Evolutionary conservation across 2,113 vertebrate genomes (phyloP).

Genomic region (Sorex fumeus): DNA sequence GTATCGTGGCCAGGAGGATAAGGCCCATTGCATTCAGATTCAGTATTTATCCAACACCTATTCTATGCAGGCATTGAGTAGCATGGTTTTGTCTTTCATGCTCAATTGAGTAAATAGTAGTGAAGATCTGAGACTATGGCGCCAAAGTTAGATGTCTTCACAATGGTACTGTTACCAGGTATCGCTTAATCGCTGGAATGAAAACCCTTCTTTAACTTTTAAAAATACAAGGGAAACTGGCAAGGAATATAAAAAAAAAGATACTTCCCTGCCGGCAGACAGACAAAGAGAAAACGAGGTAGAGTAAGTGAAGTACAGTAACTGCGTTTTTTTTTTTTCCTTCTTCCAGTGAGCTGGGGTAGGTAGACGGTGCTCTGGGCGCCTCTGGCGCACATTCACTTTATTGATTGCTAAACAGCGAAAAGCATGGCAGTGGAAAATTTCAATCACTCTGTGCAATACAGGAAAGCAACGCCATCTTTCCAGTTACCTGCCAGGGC

Average conservation of each 20-base stretch:
- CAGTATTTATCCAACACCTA: slow-evolving; percentile 31
- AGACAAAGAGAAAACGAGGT: background rate
- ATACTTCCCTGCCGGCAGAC: background rate
- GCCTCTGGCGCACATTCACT: background rate
- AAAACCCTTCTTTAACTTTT: background rate
- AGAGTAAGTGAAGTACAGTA: background rate
- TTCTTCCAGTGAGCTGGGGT: background rate
- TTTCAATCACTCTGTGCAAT: background rate
- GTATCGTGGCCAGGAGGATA: background rate
- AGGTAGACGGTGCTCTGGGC: background rate
- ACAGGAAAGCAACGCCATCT: slow-evolving; percentile 28
- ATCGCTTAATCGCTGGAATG: too few relatives aligned
- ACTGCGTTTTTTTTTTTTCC: background rate
- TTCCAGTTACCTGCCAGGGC: slow-evolving; percentile 48
- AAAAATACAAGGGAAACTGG: background rate
- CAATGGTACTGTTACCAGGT: background rate
- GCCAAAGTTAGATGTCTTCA: slow-evolving; percentile 52
- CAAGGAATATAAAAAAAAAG: background rate
- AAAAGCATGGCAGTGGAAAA: background rate
- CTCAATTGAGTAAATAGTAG: background rate
- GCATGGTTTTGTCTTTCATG: slow-evolving; percentile 2
- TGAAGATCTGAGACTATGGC: background rate
- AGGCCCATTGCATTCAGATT: slow-evolving; percentile 9
- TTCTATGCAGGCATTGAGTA: background rate
- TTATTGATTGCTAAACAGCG: background rate